Evolutionary conservation across 2,797 vertebrate species (phyloP), one percentile per base, ranked within the genome.

Genomic region (Sylvilagus floridanus): DNA sequence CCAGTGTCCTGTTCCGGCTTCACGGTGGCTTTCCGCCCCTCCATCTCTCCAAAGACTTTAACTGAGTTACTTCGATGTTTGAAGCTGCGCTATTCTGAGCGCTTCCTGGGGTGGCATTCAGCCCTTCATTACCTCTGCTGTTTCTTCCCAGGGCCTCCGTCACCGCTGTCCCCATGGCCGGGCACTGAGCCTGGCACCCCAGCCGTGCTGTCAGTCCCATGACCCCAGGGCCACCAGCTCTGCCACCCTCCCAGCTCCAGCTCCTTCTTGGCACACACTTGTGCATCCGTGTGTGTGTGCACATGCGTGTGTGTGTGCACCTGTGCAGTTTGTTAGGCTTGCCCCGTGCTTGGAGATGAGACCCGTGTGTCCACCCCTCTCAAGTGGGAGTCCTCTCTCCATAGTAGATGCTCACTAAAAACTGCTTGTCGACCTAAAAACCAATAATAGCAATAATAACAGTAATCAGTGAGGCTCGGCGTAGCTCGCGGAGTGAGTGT

Each of bases 1-100:
- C 30, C 63, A 1, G 54, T 2, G 47, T 42, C 83, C 1, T 24
- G 2, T 83, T 86, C 96, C 73, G 35, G 26, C 71, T 63, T 35
- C 24, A 21, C 2, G 82, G 71, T 22, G 22, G 30, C 76, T 91
- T 91, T 85, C 65, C 69, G 81, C 63, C 52, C 76, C 78, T 95
- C 79, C 24, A 37, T 84, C 79, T 87, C 68, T 72, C 3, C n/a
- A 92, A 89, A 81, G 65, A 91, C 94, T 95, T 95, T 16, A 92
- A 83, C 88, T 52, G 32, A 81, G 76, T 84, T 77, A 93, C 66
- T 69, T 81, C 32, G 50, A 22, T 4, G 1, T 96, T 93, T 89
- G 89, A 96, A 87, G 91, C 7, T 65, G 89, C 50, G 86, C 95
- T 83, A 42, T 60, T 96, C 94, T 86, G 94, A 37, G 54, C 4